Evolutionary conservation across 2,797 vertebrate species (phyloP).

Genomic region (Spatula clypeata): DNA sequence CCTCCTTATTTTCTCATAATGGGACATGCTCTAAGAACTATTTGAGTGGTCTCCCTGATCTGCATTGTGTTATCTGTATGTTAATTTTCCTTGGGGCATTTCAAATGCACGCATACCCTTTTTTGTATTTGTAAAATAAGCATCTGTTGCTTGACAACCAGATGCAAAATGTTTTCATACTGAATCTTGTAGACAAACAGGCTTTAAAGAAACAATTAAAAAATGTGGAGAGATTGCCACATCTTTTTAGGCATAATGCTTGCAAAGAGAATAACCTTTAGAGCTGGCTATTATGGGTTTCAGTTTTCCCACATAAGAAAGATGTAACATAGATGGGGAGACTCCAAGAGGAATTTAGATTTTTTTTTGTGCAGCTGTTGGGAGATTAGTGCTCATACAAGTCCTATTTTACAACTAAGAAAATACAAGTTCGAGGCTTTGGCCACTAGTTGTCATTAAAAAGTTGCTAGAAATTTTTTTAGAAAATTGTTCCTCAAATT

Average conservation of each 20-base stretch:
- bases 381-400: not conserved
- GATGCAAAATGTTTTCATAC: conserved; percentile 45
- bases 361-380: not conserved
- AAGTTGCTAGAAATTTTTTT: not conserved
- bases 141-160: conserved; percentile 59
- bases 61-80: conserved; percentile 15
- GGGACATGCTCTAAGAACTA: not conserved
- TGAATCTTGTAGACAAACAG: conserved; percentile 25
- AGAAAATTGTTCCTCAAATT: not conserved
- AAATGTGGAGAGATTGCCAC: not conserved
- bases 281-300: not conserved
- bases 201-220: conserved; percentile 42
- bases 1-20: conserved; percentile 22
- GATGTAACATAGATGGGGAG: not conserved
- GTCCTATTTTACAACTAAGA: not conserved
- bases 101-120: conserved; percentile 4
- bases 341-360: not conserved
- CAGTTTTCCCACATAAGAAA: not conserved
- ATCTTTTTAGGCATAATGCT: not conserved
- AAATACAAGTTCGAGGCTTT: not conserved
- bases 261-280: not conserved
- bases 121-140: conserved; percentile 16
- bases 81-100: conserved; percentile 33
- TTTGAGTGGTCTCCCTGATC: not conserved
- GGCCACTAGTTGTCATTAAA: not conserved